These are phyloP conservation scores for Anolis sagrei DNA, from an alignment of 2,113 vertebrate genomes.

Conservation along the genomic window DNA sequence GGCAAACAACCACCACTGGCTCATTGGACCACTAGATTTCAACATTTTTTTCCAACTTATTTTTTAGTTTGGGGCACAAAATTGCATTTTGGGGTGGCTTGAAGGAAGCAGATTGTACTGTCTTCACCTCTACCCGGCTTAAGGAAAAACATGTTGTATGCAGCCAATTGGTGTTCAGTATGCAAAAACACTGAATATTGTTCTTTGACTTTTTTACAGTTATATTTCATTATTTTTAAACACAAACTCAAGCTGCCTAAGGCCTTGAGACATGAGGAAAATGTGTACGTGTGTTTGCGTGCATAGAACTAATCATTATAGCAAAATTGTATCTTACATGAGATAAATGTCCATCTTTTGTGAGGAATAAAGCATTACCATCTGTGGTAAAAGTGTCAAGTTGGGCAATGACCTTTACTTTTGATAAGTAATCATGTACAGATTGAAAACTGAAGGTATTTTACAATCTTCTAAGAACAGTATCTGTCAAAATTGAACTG, in stretches of 20 bases:
- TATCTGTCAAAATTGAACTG: slow-evolving; percentile 7
- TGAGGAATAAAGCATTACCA: background rate
- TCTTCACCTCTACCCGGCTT: too few relatives aligned
- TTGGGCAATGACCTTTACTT: background rate
- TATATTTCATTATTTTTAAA: background rate
- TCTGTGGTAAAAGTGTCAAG: background rate
- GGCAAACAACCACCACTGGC: too few relatives aligned
- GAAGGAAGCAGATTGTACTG: too few relatives aligned
- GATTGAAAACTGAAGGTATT: background rate
- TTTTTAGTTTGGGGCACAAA: too few relatives aligned
- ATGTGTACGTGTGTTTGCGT: background rate
- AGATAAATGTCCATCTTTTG: background rate
- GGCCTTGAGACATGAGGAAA: background rate
- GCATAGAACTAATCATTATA: background rate
- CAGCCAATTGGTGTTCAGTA: background rate
- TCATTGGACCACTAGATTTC: too few relatives aligned
- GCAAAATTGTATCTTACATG: background rate
- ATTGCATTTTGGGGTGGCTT: too few relatives aligned
- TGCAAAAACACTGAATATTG: background rate
- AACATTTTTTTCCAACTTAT: too few relatives aligned
- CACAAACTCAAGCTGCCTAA: background rate
- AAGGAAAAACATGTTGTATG: too few relatives aligned
- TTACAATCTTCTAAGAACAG: background rate
- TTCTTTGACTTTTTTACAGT: background rate
- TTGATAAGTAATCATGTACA: background rate